These are phyloP conservation scores for Psittacula echo DNA, from an alignment of 2,797 vertebrate genomes.

Conservation along the genomic window DNA sequence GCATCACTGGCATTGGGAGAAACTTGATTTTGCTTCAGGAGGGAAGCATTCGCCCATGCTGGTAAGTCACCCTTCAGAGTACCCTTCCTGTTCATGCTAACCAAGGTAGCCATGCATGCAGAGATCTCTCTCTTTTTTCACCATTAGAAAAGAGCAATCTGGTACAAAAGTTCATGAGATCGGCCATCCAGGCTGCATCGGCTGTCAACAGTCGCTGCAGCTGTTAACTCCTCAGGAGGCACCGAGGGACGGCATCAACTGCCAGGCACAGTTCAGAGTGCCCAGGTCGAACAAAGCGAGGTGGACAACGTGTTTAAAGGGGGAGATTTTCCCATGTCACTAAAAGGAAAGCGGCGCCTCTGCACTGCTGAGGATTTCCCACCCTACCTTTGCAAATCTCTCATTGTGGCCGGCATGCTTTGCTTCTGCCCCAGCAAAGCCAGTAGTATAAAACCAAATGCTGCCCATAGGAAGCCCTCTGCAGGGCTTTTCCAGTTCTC, in stretches of 20 bases:
- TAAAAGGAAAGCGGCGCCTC: neutral
- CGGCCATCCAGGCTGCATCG: constrained; percentile 46
- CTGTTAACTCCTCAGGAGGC: constrained; percentile 56
- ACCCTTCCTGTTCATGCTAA: constrained; percentile 83
- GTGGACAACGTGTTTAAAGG: neutral
- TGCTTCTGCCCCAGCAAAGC: neutral
- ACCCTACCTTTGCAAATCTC: neutral
- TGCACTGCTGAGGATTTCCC: neutral
- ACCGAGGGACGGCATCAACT: constrained; percentile 49
- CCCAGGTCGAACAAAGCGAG: neutral
- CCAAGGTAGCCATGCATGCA: constrained; percentile 83
- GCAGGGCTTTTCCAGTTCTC: neutral
- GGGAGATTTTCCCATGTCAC: neutral
- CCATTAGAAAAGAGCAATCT: constrained; percentile 50
- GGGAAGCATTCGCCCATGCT: constrained; percentile 21
- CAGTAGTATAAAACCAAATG: neutral
- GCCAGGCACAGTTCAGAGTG: neutral
- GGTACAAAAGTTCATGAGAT: neutral
- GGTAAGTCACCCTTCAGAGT: constrained; percentile 56
- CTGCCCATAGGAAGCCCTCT: neutral
- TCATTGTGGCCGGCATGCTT: neutral
- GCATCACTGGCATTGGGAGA: constrained; percentile 14
- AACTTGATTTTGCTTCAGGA: constrained; percentile 33
- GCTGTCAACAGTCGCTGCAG: constrained; percentile 74
- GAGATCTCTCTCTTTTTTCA: constrained; percentile 43